Conservation (phyloP, 2,888 invertebrate genomes). For the Melanophora roralis region DNA sequence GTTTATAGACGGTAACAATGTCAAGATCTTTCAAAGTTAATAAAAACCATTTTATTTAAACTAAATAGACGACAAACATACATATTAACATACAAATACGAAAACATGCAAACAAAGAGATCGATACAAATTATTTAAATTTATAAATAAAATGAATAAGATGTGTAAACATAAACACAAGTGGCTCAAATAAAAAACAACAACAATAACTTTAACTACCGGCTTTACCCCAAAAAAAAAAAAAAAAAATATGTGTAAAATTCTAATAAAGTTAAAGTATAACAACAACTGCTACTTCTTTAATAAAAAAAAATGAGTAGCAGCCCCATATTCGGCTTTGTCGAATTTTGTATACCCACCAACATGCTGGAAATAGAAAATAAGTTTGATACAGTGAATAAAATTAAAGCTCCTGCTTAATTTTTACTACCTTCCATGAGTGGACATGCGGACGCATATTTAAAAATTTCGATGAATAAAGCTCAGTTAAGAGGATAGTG, state of each 20-base stretch:
- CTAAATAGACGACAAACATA: not conserved
- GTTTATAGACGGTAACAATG: conserved; percentile 54
- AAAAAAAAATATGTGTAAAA: conserved; percentile 5
- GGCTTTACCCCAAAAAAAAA: not conserved
- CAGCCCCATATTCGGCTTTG: no score
- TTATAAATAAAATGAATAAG: not conserved
- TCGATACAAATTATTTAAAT: not conserved
- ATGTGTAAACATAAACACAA: not conserved
- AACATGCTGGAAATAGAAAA: no score
- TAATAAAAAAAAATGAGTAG: not conserved
- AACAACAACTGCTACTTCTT: not conserved
- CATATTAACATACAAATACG: no score
- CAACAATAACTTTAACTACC: not conserved
- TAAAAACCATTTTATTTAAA: not conserved
- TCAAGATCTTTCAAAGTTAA: conserved; percentile 46
- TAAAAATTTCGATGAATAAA: no score
- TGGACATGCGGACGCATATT: not conserved
- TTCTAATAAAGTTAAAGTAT: conserved; percentile 5
- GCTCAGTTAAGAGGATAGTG: no score
- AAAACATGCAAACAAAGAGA: not conserved
- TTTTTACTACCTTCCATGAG: not conserved
- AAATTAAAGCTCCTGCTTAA: no score
- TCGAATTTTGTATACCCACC: not conserved
- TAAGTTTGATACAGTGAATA: no score
- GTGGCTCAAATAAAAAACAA: no score